These are phyloP conservation scores for Neoaliturus tenellus DNA, from an alignment of 2,888 invertebrate genomes.

Conservation along the genomic window DNA sequence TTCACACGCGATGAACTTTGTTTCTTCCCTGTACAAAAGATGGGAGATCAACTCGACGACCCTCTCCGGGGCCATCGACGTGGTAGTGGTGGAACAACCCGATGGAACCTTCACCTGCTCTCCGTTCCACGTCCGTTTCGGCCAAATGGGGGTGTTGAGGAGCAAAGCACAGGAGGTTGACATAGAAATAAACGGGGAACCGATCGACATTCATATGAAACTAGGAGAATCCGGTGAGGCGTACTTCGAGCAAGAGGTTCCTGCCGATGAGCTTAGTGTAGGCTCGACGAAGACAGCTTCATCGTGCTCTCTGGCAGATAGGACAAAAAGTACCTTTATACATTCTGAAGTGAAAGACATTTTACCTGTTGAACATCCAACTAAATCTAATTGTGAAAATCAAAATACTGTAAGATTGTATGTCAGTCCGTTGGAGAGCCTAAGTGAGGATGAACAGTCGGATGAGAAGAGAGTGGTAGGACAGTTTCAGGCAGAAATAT, in stretches of 20 bases:
- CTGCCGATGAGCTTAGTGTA: constrained; percentile 81
- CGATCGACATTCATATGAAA: constrained; percentile 98
- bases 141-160: constrained; percentile 97
- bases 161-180: constrained; percentile 99
- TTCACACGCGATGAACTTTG: too few relatives aligned
- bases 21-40: too few relatives aligned
- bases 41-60: constrained; percentile 99
- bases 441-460: too few relatives aligned
- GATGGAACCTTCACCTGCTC: constrained; percentile 97
- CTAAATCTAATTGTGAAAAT: too few relatives aligned
- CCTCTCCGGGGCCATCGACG: constrained; percentile 98
- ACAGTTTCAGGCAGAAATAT: too few relatives aligned
- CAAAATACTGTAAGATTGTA: too few relatives aligned
- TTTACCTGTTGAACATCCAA: too few relatives aligned
- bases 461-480: too few relatives aligned
- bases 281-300: constrained; percentile 89
- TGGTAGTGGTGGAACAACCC: constrained; percentile 97
- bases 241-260: constrained; percentile 97
- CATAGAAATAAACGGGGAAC: constrained; percentile 97
- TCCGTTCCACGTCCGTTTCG: constrained; percentile 99
- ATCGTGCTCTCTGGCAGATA: constrained; percentile 87
- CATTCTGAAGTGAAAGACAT: too few relatives aligned
- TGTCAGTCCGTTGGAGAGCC: too few relatives aligned
- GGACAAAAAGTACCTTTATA: too few relatives aligned
- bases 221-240: constrained; percentile 99